Evolutionary conservation across 1,140 invertebrate genomes (phyloP).

Genomic region (Calycopis cecrops): DNA sequence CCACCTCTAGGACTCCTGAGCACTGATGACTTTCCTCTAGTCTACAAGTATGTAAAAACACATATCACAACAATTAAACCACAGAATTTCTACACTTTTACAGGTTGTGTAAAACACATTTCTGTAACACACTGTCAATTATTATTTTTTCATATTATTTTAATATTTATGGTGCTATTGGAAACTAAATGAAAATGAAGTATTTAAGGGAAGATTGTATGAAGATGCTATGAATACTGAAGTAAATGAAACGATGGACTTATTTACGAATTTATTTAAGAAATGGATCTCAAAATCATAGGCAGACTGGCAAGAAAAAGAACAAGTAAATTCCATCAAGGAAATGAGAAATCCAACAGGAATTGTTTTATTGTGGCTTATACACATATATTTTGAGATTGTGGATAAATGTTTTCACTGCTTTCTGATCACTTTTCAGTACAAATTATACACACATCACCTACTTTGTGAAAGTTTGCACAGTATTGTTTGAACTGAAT

Average conservation of each 20-base stretch:
- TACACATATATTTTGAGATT: conserved; percentile 9
- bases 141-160: conserved; percentile 32
- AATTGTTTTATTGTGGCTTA: no score
- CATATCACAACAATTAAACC: conserved; percentile 21
- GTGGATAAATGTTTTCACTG: conserved; percentile 57
- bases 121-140: conserved; percentile 9
- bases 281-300: no score
- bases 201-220: conserved; percentile 8
- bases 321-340: no score
- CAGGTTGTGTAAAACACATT: conserved; percentile 33
- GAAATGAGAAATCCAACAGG: no score
- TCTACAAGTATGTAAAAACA: conserved; percentile 86
- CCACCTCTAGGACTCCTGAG: conserved; percentile 88
- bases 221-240: background rate
- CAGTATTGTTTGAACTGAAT: conserved; percentile 35
- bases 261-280: no score
- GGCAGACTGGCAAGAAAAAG: no score
- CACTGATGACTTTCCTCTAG: conserved; percentile 88
- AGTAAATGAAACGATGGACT: conserved; percentile 5
- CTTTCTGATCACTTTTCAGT: conserved; percentile 70
- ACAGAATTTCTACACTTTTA: conserved; percentile 47
- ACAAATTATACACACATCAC: conserved; percentile 55
- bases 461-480: conserved; percentile 43
- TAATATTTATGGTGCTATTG: conserved; percentile 23
- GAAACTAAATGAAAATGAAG: conserved; percentile 3